Percentiles rank a stretch among this genome's conserved stretches.
phyloP scores from a whole-genome alignment of 2,113 vertebrate species.

The Cheirogaleus medius region DNA sequence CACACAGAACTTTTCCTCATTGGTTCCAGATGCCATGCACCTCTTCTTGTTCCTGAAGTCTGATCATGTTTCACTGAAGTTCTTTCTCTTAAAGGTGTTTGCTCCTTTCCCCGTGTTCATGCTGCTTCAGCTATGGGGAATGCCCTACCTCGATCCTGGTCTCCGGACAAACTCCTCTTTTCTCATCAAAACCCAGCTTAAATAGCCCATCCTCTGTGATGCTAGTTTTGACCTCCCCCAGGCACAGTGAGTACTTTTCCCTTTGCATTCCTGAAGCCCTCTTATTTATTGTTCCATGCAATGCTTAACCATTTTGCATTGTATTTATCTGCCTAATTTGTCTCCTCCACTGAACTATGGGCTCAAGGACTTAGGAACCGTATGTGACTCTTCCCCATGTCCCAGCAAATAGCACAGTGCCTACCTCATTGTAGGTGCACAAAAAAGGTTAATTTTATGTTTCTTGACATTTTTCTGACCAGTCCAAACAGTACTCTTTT shows the following conservation, averaged over 20 bases:
- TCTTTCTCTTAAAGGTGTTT: too few relatives aligned
- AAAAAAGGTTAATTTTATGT: neutral
- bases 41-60: neutral
- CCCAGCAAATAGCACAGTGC: fast-evolving
- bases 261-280: neutral
- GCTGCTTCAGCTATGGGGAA: neutral
- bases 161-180: neutral
- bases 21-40: fast-evolving
- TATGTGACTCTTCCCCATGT: neutral
- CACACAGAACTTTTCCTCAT: fast-evolving
- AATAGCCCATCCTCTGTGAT: neutral
- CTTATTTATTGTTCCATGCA: neutral
- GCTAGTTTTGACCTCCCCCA: neutral
- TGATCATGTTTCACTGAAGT: neutral
- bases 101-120: neutral
- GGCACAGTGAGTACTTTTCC: neutral
- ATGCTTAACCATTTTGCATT: fast-evolving
- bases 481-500: neutral
- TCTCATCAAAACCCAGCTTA: neutral
- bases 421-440: neutral
- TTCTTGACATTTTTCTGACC: neutral
- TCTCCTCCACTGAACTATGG: neutral
- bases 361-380: neutral
- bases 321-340: neutral
- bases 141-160: neutral